Percentiles rank a stretch among this genome's conserved stretches.
phyloP scores from a whole-genome alignment of 2,888 invertebrate genomes.

The Andrena chrysosceles region DNA sequence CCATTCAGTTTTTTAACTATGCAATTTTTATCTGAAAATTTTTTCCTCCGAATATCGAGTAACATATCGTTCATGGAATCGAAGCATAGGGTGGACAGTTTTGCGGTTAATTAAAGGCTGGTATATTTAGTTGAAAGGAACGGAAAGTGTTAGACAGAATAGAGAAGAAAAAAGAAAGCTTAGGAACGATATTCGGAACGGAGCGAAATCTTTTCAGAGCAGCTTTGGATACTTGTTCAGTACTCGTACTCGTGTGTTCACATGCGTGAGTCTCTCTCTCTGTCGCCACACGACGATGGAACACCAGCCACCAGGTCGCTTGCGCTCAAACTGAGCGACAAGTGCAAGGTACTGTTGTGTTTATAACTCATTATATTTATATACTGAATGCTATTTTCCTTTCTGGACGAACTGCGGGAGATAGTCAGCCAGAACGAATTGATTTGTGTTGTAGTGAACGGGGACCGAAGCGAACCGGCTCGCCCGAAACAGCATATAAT shows the following conservation, averaged over 20 bases:
- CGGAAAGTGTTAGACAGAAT: background rate
- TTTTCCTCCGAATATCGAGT: constrained; percentile 60
- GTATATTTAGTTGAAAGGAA: background rate
- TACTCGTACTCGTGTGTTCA: constrained; percentile 86
- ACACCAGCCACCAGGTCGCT: constrained; percentile 87
- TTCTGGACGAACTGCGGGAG: constrained; percentile 40
- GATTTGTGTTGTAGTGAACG: constrained; percentile 19
- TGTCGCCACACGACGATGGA: constrained; percentile 84
- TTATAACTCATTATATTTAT: constrained; percentile 57
- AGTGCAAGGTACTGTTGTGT: constrained; percentile 91
- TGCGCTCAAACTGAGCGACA: constrained; percentile 92
- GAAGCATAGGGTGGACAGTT: background rate
- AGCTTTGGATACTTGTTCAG: constrained; percentile 58
- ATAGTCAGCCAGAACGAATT: background rate
- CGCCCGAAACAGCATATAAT: background rate
- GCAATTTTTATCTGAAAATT: constrained; percentile 57
- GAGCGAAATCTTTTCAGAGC: constrained; percentile 59
- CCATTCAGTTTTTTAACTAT: constrained; percentile 21
- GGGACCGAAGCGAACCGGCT: background rate
- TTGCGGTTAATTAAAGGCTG: background rate
- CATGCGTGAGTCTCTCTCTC: constrained; percentile 71
- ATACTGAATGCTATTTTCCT: constrained; percentile 41
- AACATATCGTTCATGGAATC: background rate
- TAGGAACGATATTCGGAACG: constrained; percentile 51
- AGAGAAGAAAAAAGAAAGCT: constrained; percentile 5